Evolutionary conservation across 2,113 vertebrate species (phyloP), one percentile per base, ranked within the genome.

Genomic region (Platichthys flesus): DNA sequence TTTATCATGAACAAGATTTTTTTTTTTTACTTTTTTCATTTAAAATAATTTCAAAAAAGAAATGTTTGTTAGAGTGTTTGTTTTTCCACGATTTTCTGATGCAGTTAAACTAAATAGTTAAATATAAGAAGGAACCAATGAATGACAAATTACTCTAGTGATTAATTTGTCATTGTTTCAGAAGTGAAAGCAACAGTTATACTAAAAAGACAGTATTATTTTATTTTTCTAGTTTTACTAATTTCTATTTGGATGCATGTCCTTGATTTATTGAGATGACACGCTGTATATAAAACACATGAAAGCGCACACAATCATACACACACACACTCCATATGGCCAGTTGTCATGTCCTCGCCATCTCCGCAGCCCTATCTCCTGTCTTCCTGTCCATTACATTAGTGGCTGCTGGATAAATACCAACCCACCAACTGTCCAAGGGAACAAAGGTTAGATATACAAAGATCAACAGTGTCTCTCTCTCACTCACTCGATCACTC

Each of bases 391-490:
- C 67, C 45, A 66, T 74, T 92, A 83, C 90, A 92, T 91, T 91
- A 94, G 93, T 24, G 82, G 88, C 81, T 90, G 88, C 74, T 91
- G 86, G 85, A 90, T 89, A 93, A 93, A 94, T 90, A 91, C 45
- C 78, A 84, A 57, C 67, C 83, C 67, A 86, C 73, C 6, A 69
- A 80, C 84, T 71, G 74, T 75, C 85, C 70, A 75, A 54, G 71
- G 85, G 89, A 90, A 89, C 86, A 92, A 93, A 93, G 91, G 93
- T 92, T 91, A 93, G 85, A 88, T 74, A 90, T 80, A 90, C 86
- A 90, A 57, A 86, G 79, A 85, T 76, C 69, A 66, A 77, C 79
- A 74, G 72, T 76, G 61, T 74, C 72, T 14, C 47, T 37, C 35
- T 2, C 35, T 37, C 35, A 0, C 31, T 6, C 31, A 6, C 31